These are phyloP conservation scores for Macrostomum cliftonense DNA, from an alignment of 2,888 invertebrate genomes.

Conservation along the genomic window DNA sequence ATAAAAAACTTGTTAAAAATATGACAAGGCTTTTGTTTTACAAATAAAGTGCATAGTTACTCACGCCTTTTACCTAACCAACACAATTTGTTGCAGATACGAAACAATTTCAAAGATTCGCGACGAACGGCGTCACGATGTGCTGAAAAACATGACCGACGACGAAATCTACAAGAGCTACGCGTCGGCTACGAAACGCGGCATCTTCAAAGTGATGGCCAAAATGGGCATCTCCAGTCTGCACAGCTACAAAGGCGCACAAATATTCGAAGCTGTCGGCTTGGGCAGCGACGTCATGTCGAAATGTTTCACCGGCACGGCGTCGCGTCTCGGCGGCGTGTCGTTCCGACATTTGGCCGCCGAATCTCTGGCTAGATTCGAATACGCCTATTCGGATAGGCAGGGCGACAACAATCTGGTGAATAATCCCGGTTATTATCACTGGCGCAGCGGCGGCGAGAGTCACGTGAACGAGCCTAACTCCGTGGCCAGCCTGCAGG, in stretches of 20 bases:
- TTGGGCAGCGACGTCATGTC: constrained; percentile 58
- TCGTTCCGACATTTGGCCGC: constrained; percentile 66
- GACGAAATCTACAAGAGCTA: constrained; percentile 58
- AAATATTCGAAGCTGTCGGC: constrained; percentile 96
- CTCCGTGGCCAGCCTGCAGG: constrained; percentile 56
- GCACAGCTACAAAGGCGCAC: constrained; percentile 94
- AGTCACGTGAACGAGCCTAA: constrained; percentile 89
- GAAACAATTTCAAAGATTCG: constrained; percentile 72
- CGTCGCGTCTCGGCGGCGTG: constrained; percentile 64
- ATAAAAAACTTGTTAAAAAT: too few relatives aligned
- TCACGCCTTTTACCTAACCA: too few relatives aligned
- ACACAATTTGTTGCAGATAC: too few relatives aligned
- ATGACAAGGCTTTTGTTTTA: too few relatives aligned
- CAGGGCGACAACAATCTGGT: constrained; percentile 55
- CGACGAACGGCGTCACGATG: constrained; percentile 63
- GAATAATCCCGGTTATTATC: constrained; percentile 74
- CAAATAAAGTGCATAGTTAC: too few relatives aligned
- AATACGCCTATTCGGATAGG: constrained; percentile 51
- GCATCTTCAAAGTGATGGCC: constrained; percentile 78
- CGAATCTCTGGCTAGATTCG: constrained; percentile 51
- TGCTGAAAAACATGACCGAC: constrained; percentile 48
- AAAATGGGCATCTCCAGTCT: constrained; percentile 98
- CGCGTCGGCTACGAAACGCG: constrained; percentile 70
- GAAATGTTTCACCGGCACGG: constrained; percentile 60
- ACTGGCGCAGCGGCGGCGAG: constrained; percentile 88